phyloP scores from a whole-genome alignment of 2,888 invertebrate genomes.

The Horisme vitalbata region DNA sequence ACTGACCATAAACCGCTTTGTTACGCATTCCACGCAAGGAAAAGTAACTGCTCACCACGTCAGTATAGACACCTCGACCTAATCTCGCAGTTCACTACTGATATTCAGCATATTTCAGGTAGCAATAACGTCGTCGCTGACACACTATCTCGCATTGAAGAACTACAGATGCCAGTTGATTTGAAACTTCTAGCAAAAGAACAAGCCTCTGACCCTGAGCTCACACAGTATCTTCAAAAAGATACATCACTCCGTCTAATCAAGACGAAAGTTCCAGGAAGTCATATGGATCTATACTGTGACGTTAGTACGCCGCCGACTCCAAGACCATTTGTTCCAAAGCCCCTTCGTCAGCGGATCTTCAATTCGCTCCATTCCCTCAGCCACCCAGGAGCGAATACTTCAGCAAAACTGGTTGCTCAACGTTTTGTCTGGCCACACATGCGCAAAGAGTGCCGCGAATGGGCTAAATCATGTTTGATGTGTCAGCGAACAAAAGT shows the following conservation, averaged over 20 bases:
- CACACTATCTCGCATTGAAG: constrained; percentile 11
- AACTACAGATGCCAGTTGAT: background rate
- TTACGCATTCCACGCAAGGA: constrained; percentile 43
- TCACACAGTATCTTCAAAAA: too few species aligned
- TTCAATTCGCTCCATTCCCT: constrained; percentile 22
- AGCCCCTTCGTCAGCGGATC: constrained; percentile 1
- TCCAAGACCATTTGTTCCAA: background rate
- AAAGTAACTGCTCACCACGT: constrained; percentile 40
- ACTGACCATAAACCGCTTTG: constrained; percentile 46
- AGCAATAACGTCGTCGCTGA: constrained; percentile 38
- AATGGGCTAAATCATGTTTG: constrained; percentile 40
- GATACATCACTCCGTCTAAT: too few species aligned
- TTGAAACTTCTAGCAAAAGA: too few species aligned
- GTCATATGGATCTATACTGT: too few species aligned
- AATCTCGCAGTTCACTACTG: constrained; percentile 45
- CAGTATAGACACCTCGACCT: constrained; percentile 45
- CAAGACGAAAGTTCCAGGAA: too few species aligned
- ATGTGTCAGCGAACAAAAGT: constrained; percentile 49
- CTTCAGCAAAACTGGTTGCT: constrained; percentile 23
- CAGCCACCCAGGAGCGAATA: constrained; percentile 26
- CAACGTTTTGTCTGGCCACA: constrained; percentile 32
- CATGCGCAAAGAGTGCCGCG: constrained; percentile 25
- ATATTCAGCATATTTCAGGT: constrained; percentile 45
- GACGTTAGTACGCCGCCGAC: background rate
- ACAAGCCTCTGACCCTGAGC: too few species aligned